Evolutionary conservation across 2,888 invertebrate species (phyloP), one percentile per base, ranked within the genome.

Genomic region (Plebejus anna): DNA sequence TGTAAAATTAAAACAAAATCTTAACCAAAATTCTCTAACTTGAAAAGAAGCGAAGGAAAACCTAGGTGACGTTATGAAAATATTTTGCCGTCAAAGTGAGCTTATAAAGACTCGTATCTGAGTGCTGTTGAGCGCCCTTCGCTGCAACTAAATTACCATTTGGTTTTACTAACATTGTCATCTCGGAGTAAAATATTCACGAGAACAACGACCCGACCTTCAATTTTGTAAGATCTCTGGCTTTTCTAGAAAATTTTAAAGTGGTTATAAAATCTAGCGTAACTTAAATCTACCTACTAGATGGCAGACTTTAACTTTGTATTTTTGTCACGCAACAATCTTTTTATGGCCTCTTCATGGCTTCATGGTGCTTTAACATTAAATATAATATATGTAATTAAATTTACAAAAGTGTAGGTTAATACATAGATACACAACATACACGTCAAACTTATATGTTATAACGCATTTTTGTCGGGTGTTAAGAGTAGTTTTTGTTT

Each of bases 91-190:
- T 66, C 32, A 36, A 66, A 66, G 66, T 66, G 66, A 66, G 32
- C 32, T 66, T 66, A 36, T 11, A 61, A 61, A 66, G 32, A 13
- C 32, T 66, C 66, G 66, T 66, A 66, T 66, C 66, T 66, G 61
- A 66, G 32, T 1, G 66, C 66, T 32, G 66, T 66, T 32, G 66
- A 66, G 32, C 66, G 28, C 32, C 32, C 32, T 66, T 32, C 13
- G 13, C 66, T 28, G 66, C 32, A 66, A 16, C 66, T 32, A 36
- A 66, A 66, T 66, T 66, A 66, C 32, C 32, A 66, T 66, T 66
- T 66, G 36, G 66, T 66, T 66, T 66, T 5, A 66, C 13, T 66
- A 32, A 66, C 32, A 36, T 16, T 66, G 66, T 66, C 32, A 66
- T 66, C 66, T 13, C 4, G 16, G 32, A 36, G 66, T 13, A 11